Percentiles rank a stretch among this genome's conserved stretches.
Evolutionary conservation across 2,113 vertebrate species (phyloP).

Genomic region (Capra hircus): DNA sequence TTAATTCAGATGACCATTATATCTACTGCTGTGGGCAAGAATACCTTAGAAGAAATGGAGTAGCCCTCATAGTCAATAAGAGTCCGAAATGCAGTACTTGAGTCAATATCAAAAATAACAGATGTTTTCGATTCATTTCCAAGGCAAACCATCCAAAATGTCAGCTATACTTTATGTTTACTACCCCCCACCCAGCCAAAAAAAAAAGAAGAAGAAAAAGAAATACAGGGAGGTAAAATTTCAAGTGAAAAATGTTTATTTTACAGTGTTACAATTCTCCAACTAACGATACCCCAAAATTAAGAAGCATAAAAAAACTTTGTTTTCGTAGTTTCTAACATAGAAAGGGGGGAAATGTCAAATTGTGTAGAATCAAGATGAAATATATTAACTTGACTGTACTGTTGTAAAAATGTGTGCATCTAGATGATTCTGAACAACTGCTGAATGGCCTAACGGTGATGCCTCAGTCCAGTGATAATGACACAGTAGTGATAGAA

Average conservation of each 20-base stretch:
- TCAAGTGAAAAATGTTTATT: slow-evolving; percentile 14
- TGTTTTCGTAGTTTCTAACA: slow-evolving; percentile 12
- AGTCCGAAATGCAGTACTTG: not conserved
- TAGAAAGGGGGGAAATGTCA: not conserved
- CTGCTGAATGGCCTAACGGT: not conserved
- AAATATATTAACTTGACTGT: slow-evolving; percentile 7
- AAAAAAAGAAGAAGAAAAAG: not conserved
- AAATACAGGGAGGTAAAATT: not conserved
- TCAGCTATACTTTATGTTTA: not conserved
- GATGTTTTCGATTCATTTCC: not conserved
- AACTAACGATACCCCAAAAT: not conserved
- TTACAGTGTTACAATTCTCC: not conserved
- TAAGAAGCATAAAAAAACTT: not conserved
- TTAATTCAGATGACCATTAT: not conserved
- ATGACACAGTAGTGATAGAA: not conserved
- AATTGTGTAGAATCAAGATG: not conserved
- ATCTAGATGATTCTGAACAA: slow-evolving; percentile 51
- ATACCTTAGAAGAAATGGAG: not conserved
- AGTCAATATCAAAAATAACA: not conserved
- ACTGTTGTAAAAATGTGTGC: slow-evolving; percentile 43
- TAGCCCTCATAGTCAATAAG: not conserved
- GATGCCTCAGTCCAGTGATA: slow-evolving; percentile 8
- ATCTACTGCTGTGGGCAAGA: not conserved
- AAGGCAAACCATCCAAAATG: not conserved
- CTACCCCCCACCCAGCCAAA: not conserved